Conservation (phyloP, 2,113 vertebrate genomes). For the Todiramphus saurophagus region DNA sequence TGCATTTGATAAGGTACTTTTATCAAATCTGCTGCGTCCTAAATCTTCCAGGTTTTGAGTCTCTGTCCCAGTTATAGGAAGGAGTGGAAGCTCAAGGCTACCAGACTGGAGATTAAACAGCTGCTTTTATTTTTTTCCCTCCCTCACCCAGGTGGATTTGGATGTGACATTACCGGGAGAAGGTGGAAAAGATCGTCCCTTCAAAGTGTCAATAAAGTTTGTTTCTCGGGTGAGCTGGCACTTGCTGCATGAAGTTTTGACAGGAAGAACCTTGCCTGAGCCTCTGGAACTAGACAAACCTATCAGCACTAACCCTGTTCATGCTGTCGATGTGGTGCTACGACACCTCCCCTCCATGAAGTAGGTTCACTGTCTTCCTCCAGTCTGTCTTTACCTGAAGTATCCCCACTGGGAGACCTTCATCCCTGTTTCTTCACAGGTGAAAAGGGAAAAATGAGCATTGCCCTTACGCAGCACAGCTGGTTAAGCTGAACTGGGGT, state of each 20-base stretch:
- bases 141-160: slow-evolving; percentile 89
- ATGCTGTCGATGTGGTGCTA: slow-evolving; percentile 97
- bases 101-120: background rate
- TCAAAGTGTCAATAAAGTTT: slow-evolving; percentile 97
- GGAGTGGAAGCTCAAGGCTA: background rate
- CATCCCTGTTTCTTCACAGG: slow-evolving; percentile 17
- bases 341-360: slow-evolving; percentile 99
- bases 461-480: background rate
- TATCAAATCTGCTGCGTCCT: background rate
- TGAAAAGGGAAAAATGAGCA: background rate
- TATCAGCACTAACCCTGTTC: slow-evolving; percentile 99
- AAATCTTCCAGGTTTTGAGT: background rate
- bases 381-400: slow-evolving; percentile 34
- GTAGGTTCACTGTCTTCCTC: slow-evolving; percentile 79
- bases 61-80: background rate
- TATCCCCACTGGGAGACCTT: slow-evolving; percentile 3
- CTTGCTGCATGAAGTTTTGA: slow-evolving; percentile 96
- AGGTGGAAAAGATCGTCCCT: slow-evolving; percentile 97
- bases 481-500: background rate
- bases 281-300: slow-evolving; percentile 98
- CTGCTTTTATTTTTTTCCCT: background rate
- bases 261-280: slow-evolving; percentile 94
- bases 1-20: background rate
- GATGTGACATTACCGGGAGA: slow-evolving; percentile 98
- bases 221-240: slow-evolving; percentile 99